Evolutionary conservation across 2,113 vertebrate species (phyloP), one percentile per base, ranked within the genome.

Genomic region (Heterotis niloticus): DNA sequence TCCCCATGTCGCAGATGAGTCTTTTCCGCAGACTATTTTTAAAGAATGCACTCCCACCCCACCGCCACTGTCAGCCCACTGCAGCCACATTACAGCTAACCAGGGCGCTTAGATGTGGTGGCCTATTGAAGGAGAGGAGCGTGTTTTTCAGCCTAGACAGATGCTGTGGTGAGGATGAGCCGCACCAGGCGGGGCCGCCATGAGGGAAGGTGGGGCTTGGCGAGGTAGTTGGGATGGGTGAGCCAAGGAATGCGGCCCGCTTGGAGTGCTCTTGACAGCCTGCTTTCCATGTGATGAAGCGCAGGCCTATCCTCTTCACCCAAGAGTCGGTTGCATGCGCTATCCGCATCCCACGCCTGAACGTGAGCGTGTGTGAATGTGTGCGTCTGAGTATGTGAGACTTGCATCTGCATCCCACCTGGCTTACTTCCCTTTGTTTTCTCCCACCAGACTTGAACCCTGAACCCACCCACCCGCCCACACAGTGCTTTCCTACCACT

Each of bases 101-200:
- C 83, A 44, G 87, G 86, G 83, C 82, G 84, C 81, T 84, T 62
- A 83, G 80, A 81, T 85, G 81, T 85, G 83, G 84, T 79, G 82
- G 77, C 82, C 88, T 88, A 86, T 88, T 83, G 79, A 85, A 88
- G 84, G 84, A 84, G 85, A 81, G 81, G 81, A 80, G 44, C 80
- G 81, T 73, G 79, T 83, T 87, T 89, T 87, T 85, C 75, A 85
- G 81, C 68, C 16, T 54, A 60, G 16, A 60, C 56, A 57, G 14
- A 70, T 0, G 73, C 78, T 57, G 64, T 62, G 72, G 44, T 62
- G 56, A 56, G 81, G 82, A 77, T 57, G 79, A 82, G 76, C 57
- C 9, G 28, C 26, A 44, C 28, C 11, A 7, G 54, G 20, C 9
- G 12, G 65, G 14, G 20, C 64, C 11, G 23, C 64, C 4, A 66